Conservation (phyloP, 2,888 invertebrate species). For the Sphaerophoria taeniata region DNA sequence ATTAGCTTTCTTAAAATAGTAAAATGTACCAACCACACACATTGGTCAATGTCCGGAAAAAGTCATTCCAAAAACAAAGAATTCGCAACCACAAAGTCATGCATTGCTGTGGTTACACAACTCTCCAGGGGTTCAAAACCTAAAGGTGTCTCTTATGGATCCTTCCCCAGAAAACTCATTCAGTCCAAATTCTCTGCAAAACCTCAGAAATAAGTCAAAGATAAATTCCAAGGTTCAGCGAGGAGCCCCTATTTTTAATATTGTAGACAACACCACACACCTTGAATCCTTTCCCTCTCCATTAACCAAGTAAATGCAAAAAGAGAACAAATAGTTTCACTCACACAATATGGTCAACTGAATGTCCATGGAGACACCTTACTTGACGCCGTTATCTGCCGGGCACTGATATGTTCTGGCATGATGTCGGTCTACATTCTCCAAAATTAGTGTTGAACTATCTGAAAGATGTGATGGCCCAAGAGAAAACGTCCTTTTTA, state of each 20-base stretch:
- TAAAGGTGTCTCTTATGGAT: conserved; percentile 15
- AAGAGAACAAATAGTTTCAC: conserved; percentile 77
- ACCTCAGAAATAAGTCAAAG: conserved; percentile 30
- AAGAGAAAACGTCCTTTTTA: conserved; percentile 84
- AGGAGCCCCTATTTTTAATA: background rate
- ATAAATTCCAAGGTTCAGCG: background rate
- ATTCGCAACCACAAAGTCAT: conserved; percentile 7
- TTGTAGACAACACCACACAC: background rate
- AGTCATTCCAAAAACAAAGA: background rate
- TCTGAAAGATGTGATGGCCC: conserved; percentile 83
- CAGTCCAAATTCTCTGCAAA: background rate
- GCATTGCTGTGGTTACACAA: background rate
- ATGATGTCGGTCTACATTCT: conserved; percentile 84
- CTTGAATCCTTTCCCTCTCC: background rate
- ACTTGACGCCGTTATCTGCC: conserved; percentile 84
- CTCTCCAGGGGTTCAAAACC: no score
- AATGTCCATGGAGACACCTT: conserved; percentile 84
- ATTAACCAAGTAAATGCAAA: conserved; percentile 44
- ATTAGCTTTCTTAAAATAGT: background rate
- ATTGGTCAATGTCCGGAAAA: background rate
- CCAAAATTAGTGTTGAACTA: conserved; percentile 83
- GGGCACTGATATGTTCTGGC: conserved; percentile 84
- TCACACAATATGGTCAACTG: conserved; percentile 84
- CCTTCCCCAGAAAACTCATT: conserved; percentile 6
- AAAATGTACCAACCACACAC: background rate